A percentile compares a stretch with the other conserved stretches of the same genome.
Evolutionary conservation across 2,113 vertebrate genomes (phyloP).

Genomic region (Echinops telfairi): DNA sequence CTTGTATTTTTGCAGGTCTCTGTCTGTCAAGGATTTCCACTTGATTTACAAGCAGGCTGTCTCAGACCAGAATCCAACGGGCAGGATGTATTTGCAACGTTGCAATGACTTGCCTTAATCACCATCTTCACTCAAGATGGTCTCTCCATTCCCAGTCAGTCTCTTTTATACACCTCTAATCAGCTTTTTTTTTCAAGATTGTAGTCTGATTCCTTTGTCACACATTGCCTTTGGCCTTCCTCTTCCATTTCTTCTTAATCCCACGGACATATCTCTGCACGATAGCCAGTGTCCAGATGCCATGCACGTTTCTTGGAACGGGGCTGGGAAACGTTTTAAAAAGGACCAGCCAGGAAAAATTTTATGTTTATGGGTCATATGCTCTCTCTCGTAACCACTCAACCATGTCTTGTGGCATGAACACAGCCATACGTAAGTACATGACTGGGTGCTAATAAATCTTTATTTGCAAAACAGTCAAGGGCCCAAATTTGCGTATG

Average conservation of each 20-base stretch:
- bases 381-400: not conserved
- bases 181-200: not conserved
- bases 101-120: not conserved
- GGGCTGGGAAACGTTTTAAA: not conserved
- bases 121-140: not conserved
- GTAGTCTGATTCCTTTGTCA: not conserved
- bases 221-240: not conserved
- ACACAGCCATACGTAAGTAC: not conserved
- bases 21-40: conserved; percentile 45
- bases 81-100: not conserved
- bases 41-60: conserved; percentile 25
- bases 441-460: not conserved
- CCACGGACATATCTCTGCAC: not conserved
- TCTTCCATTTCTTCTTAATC: not conserved
- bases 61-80: not conserved
- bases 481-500: not conserved
- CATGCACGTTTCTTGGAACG: not conserved
- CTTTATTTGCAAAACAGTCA: not conserved
- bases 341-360: not conserved
- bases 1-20: conserved; percentile 37
- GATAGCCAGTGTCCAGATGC: not conserved
- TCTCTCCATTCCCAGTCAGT: not conserved
- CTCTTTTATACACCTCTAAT: not conserved
- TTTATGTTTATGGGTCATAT: not conserved
- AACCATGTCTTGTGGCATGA: not conserved